Conservation (phyloP, 2,113 vertebrate species). For the Macrotis lagotis region DNA sequence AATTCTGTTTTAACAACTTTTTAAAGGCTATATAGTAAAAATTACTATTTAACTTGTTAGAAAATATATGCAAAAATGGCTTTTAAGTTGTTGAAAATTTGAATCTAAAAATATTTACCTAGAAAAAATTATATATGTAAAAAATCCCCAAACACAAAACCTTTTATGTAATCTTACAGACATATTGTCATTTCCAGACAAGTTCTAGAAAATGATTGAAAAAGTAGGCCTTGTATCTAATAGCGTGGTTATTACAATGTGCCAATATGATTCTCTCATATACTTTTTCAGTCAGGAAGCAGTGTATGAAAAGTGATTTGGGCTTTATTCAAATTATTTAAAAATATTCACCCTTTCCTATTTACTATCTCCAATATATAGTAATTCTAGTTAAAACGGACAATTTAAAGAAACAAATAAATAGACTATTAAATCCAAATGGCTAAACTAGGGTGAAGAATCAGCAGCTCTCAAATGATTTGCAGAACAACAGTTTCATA, state of each 20-base stretch:
- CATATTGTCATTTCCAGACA: not conserved
- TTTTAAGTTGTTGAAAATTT: not conserved
- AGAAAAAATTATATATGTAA: not conserved
- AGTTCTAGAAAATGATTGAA: constrained; percentile 30
- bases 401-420: constrained; percentile 22
- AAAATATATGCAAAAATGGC: not conserved
- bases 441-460: constrained; percentile 24
- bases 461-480: constrained; percentile 17
- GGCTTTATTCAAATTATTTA: constrained; percentile 12
- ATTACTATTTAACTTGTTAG: no score
- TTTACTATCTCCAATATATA: not conserved
- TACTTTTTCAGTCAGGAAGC: not conserved
- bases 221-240: not conserved
- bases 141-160: not conserved
- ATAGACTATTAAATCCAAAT: constrained; percentile 50
- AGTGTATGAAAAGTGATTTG: not conserved
- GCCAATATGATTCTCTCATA: constrained; percentile 8
- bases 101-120: not conserved
- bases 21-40: no score
- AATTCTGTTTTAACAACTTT: not conserved
- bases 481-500: constrained; percentile 30
- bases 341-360: not conserved
- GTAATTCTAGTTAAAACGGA: not conserved
- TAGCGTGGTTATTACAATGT: not conserved
- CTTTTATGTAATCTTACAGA: constrained; percentile 15